These are phyloP conservation scores for Sminthurides aquaticus DNA, from an alignment of 2,888 invertebrate species.

Conservation along the genomic window DNA sequence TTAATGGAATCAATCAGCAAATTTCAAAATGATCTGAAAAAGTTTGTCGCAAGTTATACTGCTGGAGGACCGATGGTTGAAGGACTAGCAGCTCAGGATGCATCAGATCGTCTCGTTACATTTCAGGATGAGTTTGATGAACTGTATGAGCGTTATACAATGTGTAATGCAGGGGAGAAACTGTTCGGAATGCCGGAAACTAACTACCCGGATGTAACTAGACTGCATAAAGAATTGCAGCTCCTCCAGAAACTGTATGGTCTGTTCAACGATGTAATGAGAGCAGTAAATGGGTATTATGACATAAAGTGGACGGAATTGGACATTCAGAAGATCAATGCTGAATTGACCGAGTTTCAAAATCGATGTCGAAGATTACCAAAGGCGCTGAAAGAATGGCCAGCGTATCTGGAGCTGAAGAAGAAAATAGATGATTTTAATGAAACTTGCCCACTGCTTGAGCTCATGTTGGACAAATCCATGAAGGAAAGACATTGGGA, in stretches of 20 bases:
- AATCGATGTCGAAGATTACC: slow-evolving; percentile 75
- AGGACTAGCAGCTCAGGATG: slow-evolving; percentile 67
- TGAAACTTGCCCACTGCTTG: slow-evolving; percentile 74
- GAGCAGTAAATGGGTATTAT: slow-evolving; percentile 76
- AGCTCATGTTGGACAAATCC: slow-evolving; percentile 79
- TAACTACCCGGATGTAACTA: slow-evolving; percentile 70
- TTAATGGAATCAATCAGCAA: slow-evolving; percentile 61
- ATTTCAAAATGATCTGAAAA: slow-evolving; percentile 59
- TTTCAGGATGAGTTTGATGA: slow-evolving; percentile 77
- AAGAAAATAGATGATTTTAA: slow-evolving; percentile 86
- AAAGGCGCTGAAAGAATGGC: slow-evolving; percentile 67
- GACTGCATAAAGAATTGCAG: slow-evolving; percentile 74
- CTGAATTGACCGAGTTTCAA: slow-evolving; percentile 75
- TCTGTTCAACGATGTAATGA: slow-evolving; percentile 72
- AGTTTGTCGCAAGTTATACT: slow-evolving; percentile 66
- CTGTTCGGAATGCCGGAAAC: slow-evolving; percentile 75
- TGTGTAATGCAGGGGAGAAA: slow-evolving; percentile 74
- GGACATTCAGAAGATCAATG: slow-evolving; percentile 70
- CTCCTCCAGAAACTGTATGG: slow-evolving; percentile 73
- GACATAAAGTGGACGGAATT: slow-evolving; percentile 77
- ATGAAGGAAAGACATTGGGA: slow-evolving; percentile 77
- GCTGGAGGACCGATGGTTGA: slow-evolving; percentile 76
- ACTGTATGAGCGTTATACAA: slow-evolving; percentile 69
- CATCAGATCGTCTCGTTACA: slow-evolving; percentile 49
- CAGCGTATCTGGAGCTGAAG: slow-evolving; percentile 74